A percentile compares a stretch with the other conserved stretches of the same genome.
Evolutionary conservation across 2,888 invertebrate species (phyloP).

Genomic region (Beris morrisii): DNA sequence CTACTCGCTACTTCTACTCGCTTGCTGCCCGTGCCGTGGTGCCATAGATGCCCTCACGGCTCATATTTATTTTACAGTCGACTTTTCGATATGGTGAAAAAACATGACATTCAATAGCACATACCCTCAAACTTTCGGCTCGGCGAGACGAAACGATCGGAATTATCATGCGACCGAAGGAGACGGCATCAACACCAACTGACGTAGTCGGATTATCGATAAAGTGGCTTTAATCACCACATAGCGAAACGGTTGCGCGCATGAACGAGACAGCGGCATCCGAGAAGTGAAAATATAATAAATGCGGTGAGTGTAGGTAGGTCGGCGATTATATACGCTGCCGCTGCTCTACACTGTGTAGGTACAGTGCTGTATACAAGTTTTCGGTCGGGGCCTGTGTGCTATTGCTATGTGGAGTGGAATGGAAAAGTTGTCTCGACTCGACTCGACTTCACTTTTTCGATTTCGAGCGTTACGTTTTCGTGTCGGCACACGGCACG

Average conservation of each 20-base stretch:
- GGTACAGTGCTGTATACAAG: constrained; percentile 18
- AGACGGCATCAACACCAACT: neutral
- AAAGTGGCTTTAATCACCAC: constrained; percentile 16
- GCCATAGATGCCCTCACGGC: too few relatives aligned
- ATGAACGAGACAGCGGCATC: constrained; percentile 13
- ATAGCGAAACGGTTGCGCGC: constrained; percentile 2
- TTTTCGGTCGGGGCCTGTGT: constrained; percentile 19
- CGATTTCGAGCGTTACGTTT: too few relatives aligned
- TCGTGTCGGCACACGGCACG: too few relatives aligned
- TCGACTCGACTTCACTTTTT: too few relatives aligned
- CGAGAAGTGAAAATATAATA: constrained; percentile 19
- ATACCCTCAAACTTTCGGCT: constrained; percentile 22
- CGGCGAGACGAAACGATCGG: neutral
- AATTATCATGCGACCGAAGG: neutral
- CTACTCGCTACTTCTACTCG: too few relatives aligned
- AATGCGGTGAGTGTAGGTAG: constrained; percentile 12
- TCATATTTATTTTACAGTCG: too few relatives aligned
- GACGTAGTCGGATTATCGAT: constrained; percentile 20
- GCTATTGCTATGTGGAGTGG: constrained; percentile 11
- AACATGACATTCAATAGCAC: constrained; percentile 20
- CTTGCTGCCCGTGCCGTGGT: too few relatives aligned
- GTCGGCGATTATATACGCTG: constrained; percentile 9
- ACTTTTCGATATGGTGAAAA: constrained; percentile 12
- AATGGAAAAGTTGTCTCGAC: constrained; percentile 7
- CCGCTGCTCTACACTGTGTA: neutral